phyloP scores from a whole-genome alignment of 2,888 invertebrate species.

The Pterobdella sp. region DNA sequence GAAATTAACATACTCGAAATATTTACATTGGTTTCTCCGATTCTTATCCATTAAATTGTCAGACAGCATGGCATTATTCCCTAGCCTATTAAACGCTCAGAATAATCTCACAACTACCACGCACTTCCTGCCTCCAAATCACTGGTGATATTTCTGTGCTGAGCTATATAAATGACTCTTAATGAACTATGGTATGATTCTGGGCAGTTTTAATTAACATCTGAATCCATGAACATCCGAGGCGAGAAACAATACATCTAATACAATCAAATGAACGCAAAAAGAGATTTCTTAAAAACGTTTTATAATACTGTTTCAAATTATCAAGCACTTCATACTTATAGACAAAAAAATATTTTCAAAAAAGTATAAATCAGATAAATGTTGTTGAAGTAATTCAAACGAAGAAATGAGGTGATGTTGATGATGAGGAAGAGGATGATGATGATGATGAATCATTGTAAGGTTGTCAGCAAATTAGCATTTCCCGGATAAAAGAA shows the following conservation, averaged over 20 bases:
- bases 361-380: not conserved
- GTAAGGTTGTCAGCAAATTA: constrained; percentile 6
- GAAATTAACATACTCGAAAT: no score
- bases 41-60: no score
- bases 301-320: no score
- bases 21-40: no score
- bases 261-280: no score
- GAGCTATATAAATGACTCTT: constrained; percentile 6
- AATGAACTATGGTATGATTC: not conserved
- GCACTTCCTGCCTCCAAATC: not conserved
- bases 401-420: no score
- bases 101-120: not conserved
- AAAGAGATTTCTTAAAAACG: no score
- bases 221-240: no score
- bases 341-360: not conserved
- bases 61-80: not conserved
- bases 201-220: not conserved
- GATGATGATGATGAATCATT: constrained; percentile 14
- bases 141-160: not conserved
- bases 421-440: constrained; percentile 2
- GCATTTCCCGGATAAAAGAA: constrained; percentile 13
- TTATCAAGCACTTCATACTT: no score
- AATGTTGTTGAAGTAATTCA: not conserved
- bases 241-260: no score
- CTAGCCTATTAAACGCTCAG: constrained; percentile 2